These are phyloP conservation scores for Lepus timidus DNA, from an alignment of 2,113 vertebrate genomes.

Conservation along the genomic window DNA sequence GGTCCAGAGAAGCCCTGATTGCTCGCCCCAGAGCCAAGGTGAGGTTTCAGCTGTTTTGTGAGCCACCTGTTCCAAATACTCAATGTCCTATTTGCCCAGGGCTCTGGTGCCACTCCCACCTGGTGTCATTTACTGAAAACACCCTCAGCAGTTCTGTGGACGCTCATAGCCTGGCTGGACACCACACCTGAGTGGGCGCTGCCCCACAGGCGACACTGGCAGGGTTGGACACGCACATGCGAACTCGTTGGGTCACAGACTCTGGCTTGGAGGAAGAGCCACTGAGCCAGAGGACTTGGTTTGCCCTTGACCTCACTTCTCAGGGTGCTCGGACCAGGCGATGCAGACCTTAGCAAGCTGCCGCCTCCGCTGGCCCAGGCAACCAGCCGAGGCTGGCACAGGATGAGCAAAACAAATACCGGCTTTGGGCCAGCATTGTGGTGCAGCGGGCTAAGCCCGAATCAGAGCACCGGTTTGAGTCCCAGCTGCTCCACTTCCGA, in stretches of 20 bases:
- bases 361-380: background rate
- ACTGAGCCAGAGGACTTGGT: background rate
- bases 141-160: background rate
- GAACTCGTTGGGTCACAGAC: background rate
- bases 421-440: background rate
- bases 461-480: too few species aligned
- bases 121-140: background rate
- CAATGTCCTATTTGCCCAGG: background rate
- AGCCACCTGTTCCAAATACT: background rate
- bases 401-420: background rate
- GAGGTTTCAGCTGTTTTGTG: background rate
- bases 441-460: too few species aligned
- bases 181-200: background rate
- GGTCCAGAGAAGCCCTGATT: background rate
- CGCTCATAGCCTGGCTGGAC: background rate
- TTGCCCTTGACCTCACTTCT: background rate
- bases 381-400: fast-evolving
- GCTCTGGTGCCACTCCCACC: background rate
- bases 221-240: too few species aligned
- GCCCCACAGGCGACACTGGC: too few species aligned
- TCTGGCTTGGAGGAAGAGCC: background rate
- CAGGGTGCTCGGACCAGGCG: background rate
- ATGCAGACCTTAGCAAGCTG: background rate
- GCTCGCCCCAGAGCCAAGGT: background rate
- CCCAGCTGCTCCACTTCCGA: too few species aligned